Evolutionary conservation across 2,113 vertebrate species (phyloP).

Genomic region (Climacteris rufus): DNA sequence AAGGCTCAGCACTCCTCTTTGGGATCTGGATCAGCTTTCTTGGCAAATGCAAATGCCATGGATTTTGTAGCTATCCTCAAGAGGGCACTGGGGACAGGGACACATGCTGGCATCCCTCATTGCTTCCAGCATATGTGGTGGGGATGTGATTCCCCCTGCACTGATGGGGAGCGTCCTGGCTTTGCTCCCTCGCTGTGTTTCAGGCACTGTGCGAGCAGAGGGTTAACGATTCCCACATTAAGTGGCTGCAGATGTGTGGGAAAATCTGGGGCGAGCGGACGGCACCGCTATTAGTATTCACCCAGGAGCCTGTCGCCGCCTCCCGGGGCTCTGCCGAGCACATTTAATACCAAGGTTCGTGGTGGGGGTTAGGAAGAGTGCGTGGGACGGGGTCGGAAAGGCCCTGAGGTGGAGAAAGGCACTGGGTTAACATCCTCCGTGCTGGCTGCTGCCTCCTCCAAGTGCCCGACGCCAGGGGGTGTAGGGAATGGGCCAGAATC

Average conservation of each 20-base stretch:
- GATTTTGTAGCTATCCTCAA: not conserved
- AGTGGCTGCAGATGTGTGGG: constrained; percentile 75
- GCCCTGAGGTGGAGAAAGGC: not conserved
- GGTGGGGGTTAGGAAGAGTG: constrained; percentile 12
- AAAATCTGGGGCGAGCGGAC: constrained; percentile 57
- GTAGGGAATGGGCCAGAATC: not conserved
- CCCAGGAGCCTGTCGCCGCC: constrained; percentile 38
- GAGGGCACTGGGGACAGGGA: not conserved
- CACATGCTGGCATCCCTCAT: not conserved
- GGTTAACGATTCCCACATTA: constrained; percentile 63
- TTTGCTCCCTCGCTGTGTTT: fast-evolving
- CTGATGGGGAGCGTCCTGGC: not conserved
- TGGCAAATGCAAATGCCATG: not conserved
- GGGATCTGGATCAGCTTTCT: not conserved
- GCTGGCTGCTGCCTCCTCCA: not conserved
- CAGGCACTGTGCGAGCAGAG: not conserved
- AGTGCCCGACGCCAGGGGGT: fast-evolving
- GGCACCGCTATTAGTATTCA: constrained; percentile 62
- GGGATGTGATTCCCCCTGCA: not conserved
- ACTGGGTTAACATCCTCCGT: not conserved
- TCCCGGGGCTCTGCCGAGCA: constrained; percentile 19
- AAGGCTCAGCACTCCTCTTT: not conserved
- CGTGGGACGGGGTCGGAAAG: not conserved
- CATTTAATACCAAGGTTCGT: not conserved
- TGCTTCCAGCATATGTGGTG: fast-evolving